Percentiles rank a stretch among this genome's conserved stretches.
Conservation (phyloP, 2,113 vertebrate genomes). For the Megaleporinus macrocephalus region DNA sequence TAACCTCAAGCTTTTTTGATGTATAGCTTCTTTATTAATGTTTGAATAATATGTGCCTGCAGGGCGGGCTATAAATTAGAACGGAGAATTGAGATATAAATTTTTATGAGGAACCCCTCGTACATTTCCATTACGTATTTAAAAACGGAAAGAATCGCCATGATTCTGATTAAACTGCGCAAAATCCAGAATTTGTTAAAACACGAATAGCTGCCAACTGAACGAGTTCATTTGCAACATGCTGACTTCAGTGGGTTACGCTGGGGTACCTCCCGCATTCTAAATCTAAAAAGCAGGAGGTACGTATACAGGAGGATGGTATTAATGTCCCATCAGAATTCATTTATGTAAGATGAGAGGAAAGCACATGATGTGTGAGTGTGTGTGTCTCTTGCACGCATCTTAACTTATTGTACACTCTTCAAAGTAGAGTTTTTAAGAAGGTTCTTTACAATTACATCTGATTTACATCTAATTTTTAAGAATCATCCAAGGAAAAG, state of each 20-base stretch:
- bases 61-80: conserved; percentile 95
- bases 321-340: conserved; percentile 20
- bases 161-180: conserved; percentile 69
- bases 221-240: conserved; percentile 51
- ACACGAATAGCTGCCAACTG: conserved; percentile 69
- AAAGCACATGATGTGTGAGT: neutral
- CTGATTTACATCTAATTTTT: no score
- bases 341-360: neutral
- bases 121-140: conserved; percentile 94
- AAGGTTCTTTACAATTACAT: no score
- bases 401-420: neutral
- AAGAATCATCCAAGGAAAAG: no score
- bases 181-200: conserved; percentile 79
- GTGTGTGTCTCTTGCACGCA: neutral
- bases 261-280: neutral
- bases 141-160: conserved; percentile 92
- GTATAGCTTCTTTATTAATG: conserved; percentile 97
- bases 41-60: conserved; percentile 98
- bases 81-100: conserved; percentile 91
- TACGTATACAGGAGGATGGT: conserved; percentile 10
- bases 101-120: conserved; percentile 95
- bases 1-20: conserved; percentile 88
- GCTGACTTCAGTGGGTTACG: conserved; percentile 42
- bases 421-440: no score
- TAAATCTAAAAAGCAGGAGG: conserved; percentile 36